These are phyloP conservation scores for Sinopyrophorus schimmeli DNA, from an alignment of 2,888 invertebrate species.

Conservation along the genomic window DNA sequence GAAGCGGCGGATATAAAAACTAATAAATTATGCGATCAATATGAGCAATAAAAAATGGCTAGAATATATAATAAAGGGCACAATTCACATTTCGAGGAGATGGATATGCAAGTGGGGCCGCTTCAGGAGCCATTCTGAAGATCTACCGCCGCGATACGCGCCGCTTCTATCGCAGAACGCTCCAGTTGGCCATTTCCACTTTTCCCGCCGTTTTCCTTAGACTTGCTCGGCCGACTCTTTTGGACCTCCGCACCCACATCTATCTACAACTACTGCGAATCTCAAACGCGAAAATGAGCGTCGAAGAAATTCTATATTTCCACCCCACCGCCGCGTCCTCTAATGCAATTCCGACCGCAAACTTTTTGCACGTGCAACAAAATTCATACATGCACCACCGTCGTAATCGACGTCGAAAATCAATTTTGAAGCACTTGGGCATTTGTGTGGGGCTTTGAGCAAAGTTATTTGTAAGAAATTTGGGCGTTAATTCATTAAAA, in stretches of 20 bases:
- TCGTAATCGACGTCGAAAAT: no score
- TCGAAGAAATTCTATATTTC: slow-evolving; percentile 27
- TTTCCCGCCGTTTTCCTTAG: slow-evolving; percentile 14
- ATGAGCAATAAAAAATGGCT: slow-evolving; percentile 43
- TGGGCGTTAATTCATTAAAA: no score
- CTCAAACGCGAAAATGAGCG: slow-evolving; percentile 33
- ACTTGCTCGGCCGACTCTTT: slow-evolving; percentile 6
- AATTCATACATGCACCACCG: no score
- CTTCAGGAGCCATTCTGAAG: slow-evolving; percentile 42
- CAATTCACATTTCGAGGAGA: slow-evolving; percentile 41
- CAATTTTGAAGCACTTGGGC: no score
- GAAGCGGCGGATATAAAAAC: slow-evolving; percentile 24
- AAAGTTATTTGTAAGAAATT: no score
- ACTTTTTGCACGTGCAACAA: no score
- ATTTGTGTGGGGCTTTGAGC: no score
- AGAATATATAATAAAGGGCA: slow-evolving; percentile 44
- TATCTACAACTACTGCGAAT: slow-evolving; percentile 35
- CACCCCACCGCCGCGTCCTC: no score
- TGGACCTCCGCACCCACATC: slow-evolving; percentile 25
- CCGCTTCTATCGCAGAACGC: slow-evolving; percentile 31
- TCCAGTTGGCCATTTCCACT: slow-evolving; percentile 24
- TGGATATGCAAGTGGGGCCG: slow-evolving; percentile 41
- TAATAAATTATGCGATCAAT: slow-evolving; percentile 42
- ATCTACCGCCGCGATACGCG: slow-evolving; percentile 41
- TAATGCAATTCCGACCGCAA: no score